phyloP scores from a whole-genome alignment of 1,140 invertebrate genomes.

The Drosophila funebris region DNA sequence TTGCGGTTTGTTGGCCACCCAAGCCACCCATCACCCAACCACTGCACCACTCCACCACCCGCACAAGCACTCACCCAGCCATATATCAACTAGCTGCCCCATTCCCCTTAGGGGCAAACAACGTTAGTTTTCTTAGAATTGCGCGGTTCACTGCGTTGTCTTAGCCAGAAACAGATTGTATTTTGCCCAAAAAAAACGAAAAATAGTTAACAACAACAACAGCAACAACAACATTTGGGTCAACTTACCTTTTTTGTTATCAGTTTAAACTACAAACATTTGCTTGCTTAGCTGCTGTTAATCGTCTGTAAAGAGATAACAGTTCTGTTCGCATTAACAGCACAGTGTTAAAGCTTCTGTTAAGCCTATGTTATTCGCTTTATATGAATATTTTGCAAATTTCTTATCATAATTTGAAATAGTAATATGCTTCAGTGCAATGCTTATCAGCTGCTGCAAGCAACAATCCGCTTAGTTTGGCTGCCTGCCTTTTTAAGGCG shows the following conservation, averaged over 20 bases:
- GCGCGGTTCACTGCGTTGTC: conserved; percentile 38
- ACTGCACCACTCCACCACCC: not conserved
- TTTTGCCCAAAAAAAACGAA: conserved; percentile 6
- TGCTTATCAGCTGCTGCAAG: conserved; percentile 13
- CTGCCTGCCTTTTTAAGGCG: conserved; percentile 31
- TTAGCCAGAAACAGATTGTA: conserved; percentile 32
- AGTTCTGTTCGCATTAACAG: not conserved
- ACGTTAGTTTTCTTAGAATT: conserved; percentile 40
- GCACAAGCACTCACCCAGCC: conserved; percentile 3
- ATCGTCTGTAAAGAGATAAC: not conserved
- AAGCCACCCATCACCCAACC: not conserved
- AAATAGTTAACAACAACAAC: conserved; percentile 22
- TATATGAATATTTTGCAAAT: not conserved
- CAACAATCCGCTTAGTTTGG: conserved; percentile 33
- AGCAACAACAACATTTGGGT: not conserved
- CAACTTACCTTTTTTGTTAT: not conserved
- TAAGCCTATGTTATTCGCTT: not conserved
- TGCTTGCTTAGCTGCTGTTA: not conserved
- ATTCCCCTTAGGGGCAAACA: not conserved
- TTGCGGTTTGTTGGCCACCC: conserved; percentile 72
- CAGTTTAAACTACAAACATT: not conserved
- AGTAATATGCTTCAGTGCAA: not conserved
- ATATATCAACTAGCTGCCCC: conserved; percentile 52
- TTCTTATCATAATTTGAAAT: no score
- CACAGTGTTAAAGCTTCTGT: not conserved